These are phyloP conservation scores for Pygmarrhopalites habei DNA, from an alignment of 1,140 invertebrate genomes.

Conservation along the genomic window DNA sequence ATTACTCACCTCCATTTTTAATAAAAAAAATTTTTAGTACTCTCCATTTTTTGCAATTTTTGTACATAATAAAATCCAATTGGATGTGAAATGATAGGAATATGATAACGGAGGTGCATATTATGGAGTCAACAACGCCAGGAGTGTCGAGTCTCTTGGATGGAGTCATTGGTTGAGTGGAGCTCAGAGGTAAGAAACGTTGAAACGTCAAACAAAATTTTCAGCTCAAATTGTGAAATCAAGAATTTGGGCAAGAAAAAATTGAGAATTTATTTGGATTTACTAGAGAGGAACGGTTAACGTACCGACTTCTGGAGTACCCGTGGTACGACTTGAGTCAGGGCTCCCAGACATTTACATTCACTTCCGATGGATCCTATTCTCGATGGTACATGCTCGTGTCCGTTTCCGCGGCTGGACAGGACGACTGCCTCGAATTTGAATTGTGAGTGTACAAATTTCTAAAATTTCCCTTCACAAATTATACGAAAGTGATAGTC, in stretches of 20 bases:
- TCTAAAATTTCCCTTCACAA: no score
- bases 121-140: constrained; percentile 17
- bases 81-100: no score
- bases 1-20: no score
- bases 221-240: no score
- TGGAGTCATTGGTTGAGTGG: constrained; percentile 21
- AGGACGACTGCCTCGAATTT: constrained; percentile 26
- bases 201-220: no score
- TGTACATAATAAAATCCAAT: no score
- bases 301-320: constrained; percentile 21
- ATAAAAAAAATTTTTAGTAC: no score
- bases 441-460: no score
- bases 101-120: constrained; percentile 20
- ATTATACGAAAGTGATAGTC: no score
- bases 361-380: constrained; percentile 13
- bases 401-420: constrained; percentile 20
- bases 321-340: constrained; percentile 18
- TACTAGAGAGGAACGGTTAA: constrained; percentile 17
- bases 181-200: neutral
- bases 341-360: constrained; percentile 8
- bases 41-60: no score
- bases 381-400: constrained; percentile 16
- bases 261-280: no score
- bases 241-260: no score
- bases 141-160: neutral